A percentile compares a stretch with the other conserved stretches of the same genome.
These are phyloP conservation scores for Orchesella cincta DNA, from an alignment of 1,140 invertebrate species.

Conservation along the genomic window DNA sequence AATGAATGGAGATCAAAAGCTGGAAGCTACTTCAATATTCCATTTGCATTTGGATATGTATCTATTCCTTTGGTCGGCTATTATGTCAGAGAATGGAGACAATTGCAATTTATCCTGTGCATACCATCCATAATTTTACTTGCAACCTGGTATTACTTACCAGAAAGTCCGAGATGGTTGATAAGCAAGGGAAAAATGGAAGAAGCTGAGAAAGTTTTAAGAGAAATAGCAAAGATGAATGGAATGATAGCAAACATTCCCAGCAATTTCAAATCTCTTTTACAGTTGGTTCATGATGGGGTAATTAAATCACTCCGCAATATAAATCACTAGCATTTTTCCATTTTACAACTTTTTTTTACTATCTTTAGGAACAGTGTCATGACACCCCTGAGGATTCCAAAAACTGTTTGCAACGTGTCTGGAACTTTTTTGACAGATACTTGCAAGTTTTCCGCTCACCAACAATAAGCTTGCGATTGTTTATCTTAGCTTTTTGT, in stretches of 20 bases:
- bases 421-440: not conserved
- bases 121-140: constrained; percentile 37
- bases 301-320: no score
- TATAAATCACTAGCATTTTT: no score
- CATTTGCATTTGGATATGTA: constrained; percentile 52
- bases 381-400: no score
- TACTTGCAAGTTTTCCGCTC: not conserved
- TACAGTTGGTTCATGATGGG: not conserved
- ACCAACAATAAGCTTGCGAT: not conserved
- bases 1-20: constrained; percentile 41
- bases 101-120: constrained; percentile 55
- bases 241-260: not conserved
- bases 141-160: constrained; percentile 38
- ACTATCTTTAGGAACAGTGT: no score
- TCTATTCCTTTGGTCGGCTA: constrained; percentile 56
- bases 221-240: not conserved
- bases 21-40: constrained; percentile 48
- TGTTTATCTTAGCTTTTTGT: not conserved
- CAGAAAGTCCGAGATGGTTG: constrained; percentile 11
- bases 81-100: constrained; percentile 56
- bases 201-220: not conserved
- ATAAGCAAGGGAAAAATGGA: not conserved
- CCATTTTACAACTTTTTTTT: no score
- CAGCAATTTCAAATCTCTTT: not conserved
- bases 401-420: not conserved